phyloP scores from a whole-genome alignment of 1,140 invertebrate genomes.

The Elysia chlorotica region DNA sequence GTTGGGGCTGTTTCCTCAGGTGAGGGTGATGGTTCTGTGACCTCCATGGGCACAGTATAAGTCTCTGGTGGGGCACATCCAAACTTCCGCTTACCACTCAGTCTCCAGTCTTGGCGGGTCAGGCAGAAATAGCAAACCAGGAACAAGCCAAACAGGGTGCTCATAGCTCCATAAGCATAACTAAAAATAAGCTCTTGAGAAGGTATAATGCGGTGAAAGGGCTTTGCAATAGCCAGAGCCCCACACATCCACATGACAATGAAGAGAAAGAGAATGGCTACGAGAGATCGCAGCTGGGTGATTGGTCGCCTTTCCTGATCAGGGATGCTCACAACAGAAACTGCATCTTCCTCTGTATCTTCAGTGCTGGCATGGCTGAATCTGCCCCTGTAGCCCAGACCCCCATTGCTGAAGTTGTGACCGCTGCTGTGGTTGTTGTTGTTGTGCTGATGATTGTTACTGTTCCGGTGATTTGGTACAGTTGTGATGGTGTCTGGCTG shows the following conservation, averaged over 20 bases:
- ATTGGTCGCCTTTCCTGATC: conserved; percentile 82
- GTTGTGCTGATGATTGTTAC: conserved; percentile 1
- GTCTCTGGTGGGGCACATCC: conserved; percentile 40
- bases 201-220: conserved; percentile 64
- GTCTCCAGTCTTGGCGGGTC: conserved; percentile 78
- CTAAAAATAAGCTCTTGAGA: conserved; percentile 81
- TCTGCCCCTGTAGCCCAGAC: conserved; percentile 5
- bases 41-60: conserved; percentile 36
- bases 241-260: conserved; percentile 76
- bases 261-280: conserved; percentile 77
- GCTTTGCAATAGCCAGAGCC: conserved; percentile 66
- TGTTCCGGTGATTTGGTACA: conserved; percentile 21
- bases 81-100: conserved; percentile 52
- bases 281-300: conserved; percentile 79
- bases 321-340: conserved; percentile 73
- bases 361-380: conserved; percentile 64
- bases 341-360: conserved; percentile 46
- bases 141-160: conserved; percentile 78
- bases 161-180: conserved; percentile 75
- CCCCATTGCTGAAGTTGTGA: conserved; percentile 10
- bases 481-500: conserved; percentile 40
- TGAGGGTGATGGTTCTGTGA: conserved; percentile 13
- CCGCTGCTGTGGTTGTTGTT: conserved; percentile 7
- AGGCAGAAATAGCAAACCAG: conserved; percentile 85
- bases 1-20: too few species aligned